These are phyloP conservation scores for Brachyopa scutellaris DNA, from an alignment of 2,888 invertebrate genomes.

Conservation along the genomic window DNA sequence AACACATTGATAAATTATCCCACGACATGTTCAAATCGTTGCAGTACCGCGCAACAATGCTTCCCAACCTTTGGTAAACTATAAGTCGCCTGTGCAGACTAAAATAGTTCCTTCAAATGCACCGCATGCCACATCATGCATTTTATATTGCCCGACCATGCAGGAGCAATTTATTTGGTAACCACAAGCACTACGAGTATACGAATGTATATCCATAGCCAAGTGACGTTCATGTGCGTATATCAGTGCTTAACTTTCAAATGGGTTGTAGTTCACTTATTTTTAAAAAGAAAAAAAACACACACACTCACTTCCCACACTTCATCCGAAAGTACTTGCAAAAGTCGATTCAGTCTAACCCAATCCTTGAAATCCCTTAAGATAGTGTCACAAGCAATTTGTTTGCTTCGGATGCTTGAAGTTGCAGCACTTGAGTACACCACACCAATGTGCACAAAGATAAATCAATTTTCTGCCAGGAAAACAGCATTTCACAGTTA, in stretches of 20 bases:
- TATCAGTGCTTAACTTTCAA: slow-evolving; percentile 32
- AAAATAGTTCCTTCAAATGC: background rate
- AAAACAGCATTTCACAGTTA: slow-evolving; percentile 37
- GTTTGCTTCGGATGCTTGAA: slow-evolving; percentile 30
- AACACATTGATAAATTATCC: slow-evolving; percentile 8
- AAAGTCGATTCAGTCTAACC: slow-evolving; percentile 52
- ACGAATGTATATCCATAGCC: background rate
- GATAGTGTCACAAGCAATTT: slow-evolving; percentile 63
- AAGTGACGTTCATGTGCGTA: background rate
- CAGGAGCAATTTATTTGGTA: slow-evolving; percentile 50
- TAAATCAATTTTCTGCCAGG: slow-evolving; percentile 57
- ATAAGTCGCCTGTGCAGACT: background rate
- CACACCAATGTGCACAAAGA: slow-evolving; percentile 21
- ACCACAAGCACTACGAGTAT: slow-evolving; percentile 4
- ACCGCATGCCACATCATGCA: slow-evolving; percentile 8
- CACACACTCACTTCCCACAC: slow-evolving; percentile 27
- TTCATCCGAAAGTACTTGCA: slow-evolving; percentile 36
- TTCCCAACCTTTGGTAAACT: no score
- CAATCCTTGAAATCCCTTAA: slow-evolving; percentile 50
- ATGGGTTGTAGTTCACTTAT: slow-evolving; percentile 43
- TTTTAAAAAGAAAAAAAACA: no score
- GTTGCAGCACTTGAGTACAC: slow-evolving; percentile 36
- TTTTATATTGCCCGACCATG: slow-evolving; percentile 29
- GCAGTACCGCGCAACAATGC: background rate
- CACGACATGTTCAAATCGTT: slow-evolving; percentile 17